A percentile compares a stretch with the other conserved stretches of the same genome.
Conservation (phyloP, 2,888 invertebrate genomes). For the Brenthis hecate region DNA sequence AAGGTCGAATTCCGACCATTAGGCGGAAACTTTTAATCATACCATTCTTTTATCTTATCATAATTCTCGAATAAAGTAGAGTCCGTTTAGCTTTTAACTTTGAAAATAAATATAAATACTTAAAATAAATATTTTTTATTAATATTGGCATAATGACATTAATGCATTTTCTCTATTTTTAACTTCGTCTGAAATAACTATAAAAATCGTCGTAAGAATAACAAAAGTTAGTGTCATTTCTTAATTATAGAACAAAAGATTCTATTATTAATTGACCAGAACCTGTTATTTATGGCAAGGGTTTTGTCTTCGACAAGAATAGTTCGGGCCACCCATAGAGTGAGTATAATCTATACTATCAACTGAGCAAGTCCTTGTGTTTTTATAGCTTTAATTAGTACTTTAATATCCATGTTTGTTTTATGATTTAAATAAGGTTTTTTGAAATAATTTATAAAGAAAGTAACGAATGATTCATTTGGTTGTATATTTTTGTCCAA, state of each 20-base stretch:
- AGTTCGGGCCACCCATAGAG: conserved; percentile 74
- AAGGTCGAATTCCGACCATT: too few relatives aligned
- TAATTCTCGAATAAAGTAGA: too few relatives aligned
- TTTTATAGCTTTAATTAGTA: conserved; percentile 28
- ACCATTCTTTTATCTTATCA: too few relatives aligned
- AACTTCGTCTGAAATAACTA: background rate
- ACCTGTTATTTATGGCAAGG: conserved; percentile 71
- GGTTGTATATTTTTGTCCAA: background rate
- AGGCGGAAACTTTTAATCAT: too few relatives aligned
- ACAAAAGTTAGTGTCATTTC: conserved; percentile 32
- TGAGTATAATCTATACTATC: conserved; percentile 35
- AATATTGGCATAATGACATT: too few relatives aligned
- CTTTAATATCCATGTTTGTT: conserved; percentile 18
- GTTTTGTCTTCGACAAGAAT: conserved; percentile 70
- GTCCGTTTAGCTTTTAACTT: too few relatives aligned
- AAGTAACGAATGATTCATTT: background rate
- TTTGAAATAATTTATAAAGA: background rate
- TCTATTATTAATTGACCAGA: conserved; percentile 78
- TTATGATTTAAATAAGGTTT: conserved; percentile 2
- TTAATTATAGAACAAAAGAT: conserved; percentile 64
- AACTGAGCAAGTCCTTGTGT: conserved; percentile 11
- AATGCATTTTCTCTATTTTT: too few relatives aligned
- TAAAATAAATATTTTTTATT: too few relatives aligned
- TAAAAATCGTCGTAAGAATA: conserved; percentile 7
- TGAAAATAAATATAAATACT: too few relatives aligned